Percentiles rank a stretch among this genome's conserved stretches.
Evolutionary conservation across 2,888 invertebrate genomes (phyloP).

Genomic region (Drosophila formosana): DNA sequence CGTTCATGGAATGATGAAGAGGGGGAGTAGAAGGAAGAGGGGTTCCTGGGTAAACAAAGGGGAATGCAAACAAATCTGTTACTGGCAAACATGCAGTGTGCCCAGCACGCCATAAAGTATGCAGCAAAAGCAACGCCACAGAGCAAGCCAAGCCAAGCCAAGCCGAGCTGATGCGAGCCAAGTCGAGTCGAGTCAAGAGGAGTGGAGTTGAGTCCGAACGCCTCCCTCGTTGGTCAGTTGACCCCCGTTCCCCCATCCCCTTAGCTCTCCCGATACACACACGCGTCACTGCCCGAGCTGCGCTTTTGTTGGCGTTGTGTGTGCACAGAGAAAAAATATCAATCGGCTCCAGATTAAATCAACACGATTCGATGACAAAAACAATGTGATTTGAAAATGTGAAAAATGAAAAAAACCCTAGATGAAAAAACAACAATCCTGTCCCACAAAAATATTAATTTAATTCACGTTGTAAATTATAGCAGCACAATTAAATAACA

Average conservation of each 20-base stretch:
- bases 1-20: not conserved
- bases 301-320: conserved; percentile 39
- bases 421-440: not conserved
- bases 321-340: not conserved
- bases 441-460: not conserved
- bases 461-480: too few species aligned
- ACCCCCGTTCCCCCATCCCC: conserved; percentile 12
- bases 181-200: not conserved
- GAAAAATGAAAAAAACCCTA: not conserved
- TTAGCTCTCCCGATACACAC: conserved; percentile 2
- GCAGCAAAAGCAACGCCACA: conserved; percentile 48
- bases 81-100: conserved; percentile 66
- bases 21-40: not conserved
- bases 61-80: conserved; percentile 70
- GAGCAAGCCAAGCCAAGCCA: conserved; percentile 13
- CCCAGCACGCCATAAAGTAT: conserved; percentile 73
- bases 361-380: not conserved
- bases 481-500: too few species aligned
- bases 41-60: conserved; percentile 58
- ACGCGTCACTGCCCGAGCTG: conserved; percentile 36
- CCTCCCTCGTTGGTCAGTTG: conserved; percentile 42
- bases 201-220: not conserved
- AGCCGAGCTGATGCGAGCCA: conserved; percentile 14
- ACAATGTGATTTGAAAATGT: not conserved
- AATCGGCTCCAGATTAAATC: not conserved